Evolutionary conservation across 1,140 invertebrate genomes (phyloP), one percentile per base, ranked within the genome.

Genomic region (Lordiphosa mommai): DNA sequence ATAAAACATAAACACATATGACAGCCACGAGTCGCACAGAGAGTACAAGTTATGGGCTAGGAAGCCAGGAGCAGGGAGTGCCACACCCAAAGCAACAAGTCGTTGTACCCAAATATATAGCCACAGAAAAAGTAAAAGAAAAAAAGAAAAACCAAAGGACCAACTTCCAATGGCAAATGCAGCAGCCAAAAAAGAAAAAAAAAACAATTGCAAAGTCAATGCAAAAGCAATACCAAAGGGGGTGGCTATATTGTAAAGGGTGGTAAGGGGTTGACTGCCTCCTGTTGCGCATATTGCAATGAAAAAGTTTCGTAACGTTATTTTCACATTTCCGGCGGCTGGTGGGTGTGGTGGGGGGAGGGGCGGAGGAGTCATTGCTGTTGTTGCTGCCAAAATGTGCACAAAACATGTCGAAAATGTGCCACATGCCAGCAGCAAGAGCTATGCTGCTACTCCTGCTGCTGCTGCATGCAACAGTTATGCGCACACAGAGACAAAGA

Each of bases 401-500:
- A 82, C 77, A 84, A 84, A 84, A 84, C 77, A 84, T 76, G 77
- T 84, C 77, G 77, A 84, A 84, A 84, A 84, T 84, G 77, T 84
- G 77, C 77, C 77, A 84, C 79, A 84, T 82, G 76, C 79, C 77
- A 82, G 72, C 56, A 72, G 58, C 61, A 4, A 48, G 61, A 59
- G 46, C 13, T 17, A 34, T 64, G 46, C 43, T 51, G 33, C 50
- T 70, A 40, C 59, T 59, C 50, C 37, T 38, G 41, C 16, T 43
- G n/a, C 41, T 41, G 53, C 40, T 72, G 77, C 77, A 84, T 84
- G 77, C 77, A 82, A 84, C 77, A 84, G 77, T 84, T 84, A 72
- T 61, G 66, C 16, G 44, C 13, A 50, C 34, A 55, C 40, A 49
- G 14, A 65, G 48, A 68, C 47, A 55, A 37, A 48, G n/a, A 20